Percentiles rank a stretch among this genome's conserved stretches.
phyloP scores from a whole-genome alignment of 2,113 vertebrate genomes.

The Tretioscincus oriximinensis region DNA sequence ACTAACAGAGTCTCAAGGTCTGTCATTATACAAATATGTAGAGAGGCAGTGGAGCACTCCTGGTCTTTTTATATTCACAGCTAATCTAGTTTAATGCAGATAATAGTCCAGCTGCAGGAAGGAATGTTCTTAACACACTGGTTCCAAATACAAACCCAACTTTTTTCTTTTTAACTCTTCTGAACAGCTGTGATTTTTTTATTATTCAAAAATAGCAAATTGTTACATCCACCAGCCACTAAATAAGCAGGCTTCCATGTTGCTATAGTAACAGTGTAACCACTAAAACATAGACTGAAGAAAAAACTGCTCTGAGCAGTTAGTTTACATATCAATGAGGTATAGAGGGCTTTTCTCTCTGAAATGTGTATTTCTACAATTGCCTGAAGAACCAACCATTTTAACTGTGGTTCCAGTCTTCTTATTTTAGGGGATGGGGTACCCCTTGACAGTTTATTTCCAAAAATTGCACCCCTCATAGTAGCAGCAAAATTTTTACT shows the following conservation, averaged over 20 bases:
- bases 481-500: no score
- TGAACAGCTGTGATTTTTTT: conserved; percentile 38
- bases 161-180: conserved; percentile 32
- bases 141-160: conserved; percentile 36
- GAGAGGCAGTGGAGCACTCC: neutral
- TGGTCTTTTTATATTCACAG: conserved; percentile 34
- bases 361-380: conserved; percentile 47
- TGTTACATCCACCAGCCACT: conserved; percentile 55
- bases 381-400: conserved; percentile 39
- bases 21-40: conserved; percentile 26
- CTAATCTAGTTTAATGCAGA: conserved; percentile 36
- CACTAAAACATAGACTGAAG: conserved; percentile 55
- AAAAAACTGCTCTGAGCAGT: conserved; percentile 14
- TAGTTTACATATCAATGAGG: conserved; percentile 47
- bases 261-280: conserved; percentile 53
- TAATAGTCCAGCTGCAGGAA: conserved; percentile 30
- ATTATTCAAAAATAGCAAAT: conserved; percentile 59
- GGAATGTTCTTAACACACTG: conserved; percentile 17
- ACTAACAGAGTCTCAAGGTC: conserved; percentile 19
- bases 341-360: conserved; percentile 50
- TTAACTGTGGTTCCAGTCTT: conserved; percentile 47
- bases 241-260: conserved; percentile 54
- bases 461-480: no score
- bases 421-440: no score
- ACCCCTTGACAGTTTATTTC: no score